phyloP scores from a whole-genome alignment of 2,797 vertebrate genomes.

The Botia kubotai region DNA sequence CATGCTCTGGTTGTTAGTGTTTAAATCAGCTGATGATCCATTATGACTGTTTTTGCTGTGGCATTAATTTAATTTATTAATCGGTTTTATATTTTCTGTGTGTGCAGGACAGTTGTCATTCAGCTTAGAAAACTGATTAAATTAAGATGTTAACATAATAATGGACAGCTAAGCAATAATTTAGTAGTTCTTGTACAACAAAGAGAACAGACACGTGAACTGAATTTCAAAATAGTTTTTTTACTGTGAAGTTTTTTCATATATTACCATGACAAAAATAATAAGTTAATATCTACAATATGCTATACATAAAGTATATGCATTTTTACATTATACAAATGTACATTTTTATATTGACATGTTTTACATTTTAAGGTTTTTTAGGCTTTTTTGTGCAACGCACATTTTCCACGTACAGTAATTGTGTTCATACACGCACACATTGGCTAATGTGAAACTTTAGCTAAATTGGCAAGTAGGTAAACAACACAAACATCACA shows the following conservation, averaged over 20 bases:
- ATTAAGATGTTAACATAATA: too few species aligned
- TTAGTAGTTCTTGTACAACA: background rate
- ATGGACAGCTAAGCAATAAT: too few species aligned
- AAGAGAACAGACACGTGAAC: slow-evolving; percentile 2
- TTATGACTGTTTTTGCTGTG: slow-evolving; percentile 10
- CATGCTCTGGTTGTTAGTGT: background rate
- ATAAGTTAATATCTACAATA: slow-evolving; percentile 97
- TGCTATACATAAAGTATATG: slow-evolving; percentile 81
- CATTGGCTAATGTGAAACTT: slow-evolving; percentile 66
- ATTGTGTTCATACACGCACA: slow-evolving; percentile 63
- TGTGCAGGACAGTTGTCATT: background rate
- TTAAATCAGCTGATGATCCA: slow-evolving; percentile 12
- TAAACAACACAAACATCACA: slow-evolving; percentile 53
- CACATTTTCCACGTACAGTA: slow-evolving; percentile 58
- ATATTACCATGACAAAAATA: slow-evolving; percentile 73
- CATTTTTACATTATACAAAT: slow-evolving; percentile 86
- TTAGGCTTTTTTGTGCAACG: slow-evolving; percentile 68
- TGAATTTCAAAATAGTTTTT: slow-evolving; percentile 71
- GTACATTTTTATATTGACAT: slow-evolving; percentile 87
- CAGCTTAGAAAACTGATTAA: background rate
- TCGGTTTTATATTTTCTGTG: background rate
- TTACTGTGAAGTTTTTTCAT: slow-evolving; percentile 69
- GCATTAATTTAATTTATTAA: too few species aligned
- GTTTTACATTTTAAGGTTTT: slow-evolving; percentile 83
- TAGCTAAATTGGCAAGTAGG: slow-evolving; percentile 69